phyloP scores from a whole-genome alignment of 2,797 vertebrate species.

The Borostomias antarcticus region DNA sequence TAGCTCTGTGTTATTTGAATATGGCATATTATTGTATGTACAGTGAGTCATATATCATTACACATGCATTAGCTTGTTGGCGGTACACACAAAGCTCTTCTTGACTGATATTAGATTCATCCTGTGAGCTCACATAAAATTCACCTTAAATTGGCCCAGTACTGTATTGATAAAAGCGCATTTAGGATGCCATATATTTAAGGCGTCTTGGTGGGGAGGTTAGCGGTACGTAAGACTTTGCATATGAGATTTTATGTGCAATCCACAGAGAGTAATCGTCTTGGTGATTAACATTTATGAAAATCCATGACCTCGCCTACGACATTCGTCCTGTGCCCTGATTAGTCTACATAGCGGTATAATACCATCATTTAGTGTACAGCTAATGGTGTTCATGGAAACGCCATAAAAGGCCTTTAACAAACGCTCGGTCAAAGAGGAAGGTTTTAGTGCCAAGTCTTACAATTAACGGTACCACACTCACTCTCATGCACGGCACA shows the following conservation, averaged over 20 bases:
- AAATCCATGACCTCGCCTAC: conserved; percentile 25
- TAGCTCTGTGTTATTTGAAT: conserved; percentile 37
- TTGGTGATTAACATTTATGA: conserved; percentile 36
- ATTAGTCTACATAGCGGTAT: conserved; percentile 6
- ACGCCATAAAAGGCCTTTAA: conserved; percentile 48
- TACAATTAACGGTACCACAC: conserved; percentile 42
- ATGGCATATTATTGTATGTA: conserved; percentile 37
- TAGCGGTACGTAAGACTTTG: conserved; percentile 7
- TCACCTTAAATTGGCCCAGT: conserved; percentile 35
- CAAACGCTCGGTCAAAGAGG: conserved; percentile 40
- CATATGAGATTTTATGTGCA: conserved; percentile 14
- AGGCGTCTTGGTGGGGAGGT: neutral
- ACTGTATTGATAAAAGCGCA: conserved; percentile 9
- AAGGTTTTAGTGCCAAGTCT: conserved; percentile 59
- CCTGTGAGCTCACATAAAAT: conserved; percentile 43
- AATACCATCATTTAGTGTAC: conserved; percentile 12
- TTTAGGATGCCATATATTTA: conserved; percentile 30
- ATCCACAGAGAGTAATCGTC: conserved; percentile 41
- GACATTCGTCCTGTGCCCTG: conserved; percentile 1
- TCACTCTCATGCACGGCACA: conserved; percentile 16
- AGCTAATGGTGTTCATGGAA: conserved; percentile 39
- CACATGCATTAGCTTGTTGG: conserved; percentile 43
- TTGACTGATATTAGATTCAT: conserved; percentile 42
- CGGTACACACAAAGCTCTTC: conserved; percentile 11
- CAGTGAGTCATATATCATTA: conserved; percentile 36